Evolutionary conservation across 1,140 invertebrate genomes (phyloP).

Genomic region (Eriocheir sinensis): DNA sequence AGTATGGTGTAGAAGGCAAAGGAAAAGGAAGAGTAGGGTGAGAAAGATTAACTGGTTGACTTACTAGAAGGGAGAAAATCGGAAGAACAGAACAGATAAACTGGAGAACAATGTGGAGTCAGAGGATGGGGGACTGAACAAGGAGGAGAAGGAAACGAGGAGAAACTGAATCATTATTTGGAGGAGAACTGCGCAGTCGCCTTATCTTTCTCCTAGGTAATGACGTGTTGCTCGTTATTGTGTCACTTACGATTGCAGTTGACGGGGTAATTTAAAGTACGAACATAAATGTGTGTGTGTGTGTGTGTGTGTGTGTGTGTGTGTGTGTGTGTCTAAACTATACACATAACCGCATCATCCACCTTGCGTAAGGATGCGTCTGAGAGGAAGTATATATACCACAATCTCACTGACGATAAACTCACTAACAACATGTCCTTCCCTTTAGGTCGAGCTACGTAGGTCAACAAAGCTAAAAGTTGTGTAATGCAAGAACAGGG

Average conservation of each 20-base stretch:
- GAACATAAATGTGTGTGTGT: conserved; percentile 29
- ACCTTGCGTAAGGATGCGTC: too few relatives aligned
- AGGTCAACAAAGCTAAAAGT: too few relatives aligned
- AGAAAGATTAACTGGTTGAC: neutral
- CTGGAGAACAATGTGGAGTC: neutral
- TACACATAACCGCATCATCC: too few relatives aligned
- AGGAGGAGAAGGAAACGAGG: neutral
- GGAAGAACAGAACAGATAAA: too few relatives aligned
- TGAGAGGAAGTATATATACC: too few relatives aligned
- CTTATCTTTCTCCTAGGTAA: neutral
- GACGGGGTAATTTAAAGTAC: conserved; percentile 6
- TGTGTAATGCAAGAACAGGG: too few relatives aligned
- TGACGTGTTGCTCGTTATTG: neutral
- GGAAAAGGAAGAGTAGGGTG: neutral
- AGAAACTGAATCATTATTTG: too few relatives aligned
- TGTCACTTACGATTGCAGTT: neutral
- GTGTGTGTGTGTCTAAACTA: too few relatives aligned
- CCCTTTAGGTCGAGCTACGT: neutral
- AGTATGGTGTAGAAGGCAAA: neutral
- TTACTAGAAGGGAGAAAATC: too few relatives aligned
- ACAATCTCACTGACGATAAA: too few relatives aligned
- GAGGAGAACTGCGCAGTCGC: neutral
- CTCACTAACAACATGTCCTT: too few relatives aligned
- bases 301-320: conserved; percentile 36
- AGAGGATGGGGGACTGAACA: neutral